phyloP scores from a whole-genome alignment of 2,113 vertebrate species.

The Amazona guildingii region DNA sequence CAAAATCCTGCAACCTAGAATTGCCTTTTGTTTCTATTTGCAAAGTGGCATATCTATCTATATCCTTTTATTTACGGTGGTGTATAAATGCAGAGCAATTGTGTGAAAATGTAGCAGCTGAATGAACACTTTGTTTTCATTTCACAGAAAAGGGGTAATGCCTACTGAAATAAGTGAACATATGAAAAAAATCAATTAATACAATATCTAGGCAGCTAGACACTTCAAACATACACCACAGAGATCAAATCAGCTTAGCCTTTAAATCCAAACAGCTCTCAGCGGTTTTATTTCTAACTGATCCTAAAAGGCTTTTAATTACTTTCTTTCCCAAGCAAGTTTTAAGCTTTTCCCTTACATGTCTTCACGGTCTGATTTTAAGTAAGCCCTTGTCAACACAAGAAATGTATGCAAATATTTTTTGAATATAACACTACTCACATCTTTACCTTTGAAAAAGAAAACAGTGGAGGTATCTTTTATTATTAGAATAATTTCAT shows the following conservation, averaged over 20 bases:
- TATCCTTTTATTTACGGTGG: not conserved
- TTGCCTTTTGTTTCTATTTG: not conserved
- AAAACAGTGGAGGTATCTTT: not conserved
- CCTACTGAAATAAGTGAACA: not conserved
- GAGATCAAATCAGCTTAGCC: slow-evolving; percentile 4
- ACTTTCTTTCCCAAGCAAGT: not conserved
- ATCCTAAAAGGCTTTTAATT: slow-evolving; percentile 31
- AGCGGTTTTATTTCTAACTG: not conserved
- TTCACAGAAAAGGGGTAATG: not conserved
- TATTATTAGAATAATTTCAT: not conserved
- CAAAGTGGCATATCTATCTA: not conserved
- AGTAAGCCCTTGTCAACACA: not conserved
- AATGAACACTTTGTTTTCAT: not conserved
- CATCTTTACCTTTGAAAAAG: not conserved
- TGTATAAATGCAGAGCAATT: not conserved
- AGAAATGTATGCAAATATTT: not conserved
- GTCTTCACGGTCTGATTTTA: not conserved
- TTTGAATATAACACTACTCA: not conserved
- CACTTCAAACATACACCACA: not conserved
- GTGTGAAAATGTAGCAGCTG: not conserved
- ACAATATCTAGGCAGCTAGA: not conserved
- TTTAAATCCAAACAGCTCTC: slow-evolving; percentile 28
- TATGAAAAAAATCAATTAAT: not conserved
- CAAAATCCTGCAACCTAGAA: not conserved
- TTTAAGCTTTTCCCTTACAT: not conserved